These are phyloP conservation scores for Colossoma macropomum DNA, from an alignment of 2,113 vertebrate genomes.

Conservation along the genomic window DNA sequence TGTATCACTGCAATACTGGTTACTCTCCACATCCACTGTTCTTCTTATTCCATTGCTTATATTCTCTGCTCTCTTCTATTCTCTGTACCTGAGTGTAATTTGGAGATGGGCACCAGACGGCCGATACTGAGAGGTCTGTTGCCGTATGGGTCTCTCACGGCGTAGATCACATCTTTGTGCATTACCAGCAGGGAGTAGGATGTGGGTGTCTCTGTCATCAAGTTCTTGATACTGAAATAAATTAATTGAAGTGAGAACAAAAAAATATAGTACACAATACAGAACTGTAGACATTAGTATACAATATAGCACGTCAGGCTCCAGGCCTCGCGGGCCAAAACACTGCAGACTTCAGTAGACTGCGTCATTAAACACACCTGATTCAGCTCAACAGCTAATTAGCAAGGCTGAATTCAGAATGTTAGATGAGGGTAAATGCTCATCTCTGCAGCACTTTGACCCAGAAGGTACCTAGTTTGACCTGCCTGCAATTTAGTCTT, in stretches of 20 bases:
- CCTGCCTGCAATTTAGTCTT: neutral
- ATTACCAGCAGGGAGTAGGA: conserved; percentile 94
- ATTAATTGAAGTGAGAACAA: conserved; percentile 14
- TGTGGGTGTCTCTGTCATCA: conserved; percentile 94
- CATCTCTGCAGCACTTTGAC: too few species aligned
- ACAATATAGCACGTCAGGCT: too few species aligned
- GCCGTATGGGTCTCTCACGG: conserved; percentile 94
- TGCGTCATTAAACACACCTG: too few species aligned
- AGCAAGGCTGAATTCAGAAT: too few species aligned
- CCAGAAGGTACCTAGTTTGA: too few species aligned
- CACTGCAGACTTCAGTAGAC: too few species aligned
- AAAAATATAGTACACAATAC: neutral
- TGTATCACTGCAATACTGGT: too few species aligned
- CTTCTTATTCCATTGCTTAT: too few species aligned
- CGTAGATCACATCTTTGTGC: conserved; percentile 95
- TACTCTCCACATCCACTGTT: too few species aligned
- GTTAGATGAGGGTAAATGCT: too few species aligned
- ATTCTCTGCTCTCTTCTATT: neutral
- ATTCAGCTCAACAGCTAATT: too few species aligned
- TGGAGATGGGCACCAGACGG: conserved; percentile 88
- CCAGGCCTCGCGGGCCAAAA: too few species aligned
- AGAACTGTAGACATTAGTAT: neutral
- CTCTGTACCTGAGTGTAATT: conserved; percentile 78
- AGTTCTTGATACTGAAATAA: conserved; percentile 89
- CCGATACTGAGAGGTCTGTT: conserved; percentile 95